Evolutionary conservation across 2,888 invertebrate species (phyloP).

Genomic region (Hydroisotoma schaefferi): DNA sequence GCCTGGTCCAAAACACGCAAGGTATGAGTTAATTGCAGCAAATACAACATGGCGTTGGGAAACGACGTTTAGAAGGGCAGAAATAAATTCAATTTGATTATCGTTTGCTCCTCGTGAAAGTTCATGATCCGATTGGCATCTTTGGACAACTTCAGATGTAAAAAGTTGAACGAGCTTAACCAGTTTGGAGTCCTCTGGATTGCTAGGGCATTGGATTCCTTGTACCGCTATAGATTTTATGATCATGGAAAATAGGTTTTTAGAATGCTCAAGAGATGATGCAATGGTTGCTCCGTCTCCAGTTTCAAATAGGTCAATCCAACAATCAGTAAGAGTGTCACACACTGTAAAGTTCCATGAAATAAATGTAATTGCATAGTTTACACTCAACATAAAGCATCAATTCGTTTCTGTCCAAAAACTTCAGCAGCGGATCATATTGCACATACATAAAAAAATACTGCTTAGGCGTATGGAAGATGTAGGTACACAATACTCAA

Average conservation of each 20-base stretch:
- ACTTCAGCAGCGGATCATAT: too few species aligned
- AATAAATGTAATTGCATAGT: not conserved
- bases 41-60: constrained; percentile 45
- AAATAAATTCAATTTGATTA: constrained; percentile 41
- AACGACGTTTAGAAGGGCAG: constrained; percentile 41
- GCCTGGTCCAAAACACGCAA: constrained; percentile 48
- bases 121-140: constrained; percentile 44
- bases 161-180: constrained; percentile 46
- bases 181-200: constrained; percentile 45
- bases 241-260: constrained; percentile 46
- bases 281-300: constrained; percentile 47
- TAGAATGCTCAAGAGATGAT: constrained; percentile 43
- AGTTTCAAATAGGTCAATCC: constrained; percentile 48
- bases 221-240: constrained; percentile 46
- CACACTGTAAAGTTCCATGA: constrained; percentile 34
- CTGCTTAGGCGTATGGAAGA: too few species aligned
- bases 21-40: constrained; percentile 45
- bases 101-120: constrained; percentile 43
- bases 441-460: too few species aligned
- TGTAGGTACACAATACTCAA: too few species aligned
- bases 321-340: constrained; percentile 45
- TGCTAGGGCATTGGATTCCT: constrained; percentile 33
- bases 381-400: too few species aligned
- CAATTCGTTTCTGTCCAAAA: too few species aligned
- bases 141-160: constrained; percentile 46